phyloP scores from a whole-genome alignment of 2,113 vertebrate genomes.

The Sturnus vulgaris region DNA sequence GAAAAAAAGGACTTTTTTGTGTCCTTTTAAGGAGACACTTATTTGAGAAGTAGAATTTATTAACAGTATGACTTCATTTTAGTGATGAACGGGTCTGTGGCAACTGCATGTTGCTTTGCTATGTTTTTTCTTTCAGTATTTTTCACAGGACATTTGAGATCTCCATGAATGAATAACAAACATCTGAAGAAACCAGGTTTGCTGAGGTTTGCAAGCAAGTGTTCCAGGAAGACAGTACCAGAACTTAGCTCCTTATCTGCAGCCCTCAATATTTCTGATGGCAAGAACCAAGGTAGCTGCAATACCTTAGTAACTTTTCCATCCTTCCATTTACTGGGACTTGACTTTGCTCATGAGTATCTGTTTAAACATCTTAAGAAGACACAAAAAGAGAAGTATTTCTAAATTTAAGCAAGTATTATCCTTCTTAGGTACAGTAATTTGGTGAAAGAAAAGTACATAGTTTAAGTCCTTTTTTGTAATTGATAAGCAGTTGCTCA shows the following conservation, averaged over 20 bases:
- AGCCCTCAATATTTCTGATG: background rate
- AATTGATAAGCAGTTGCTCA: background rate
- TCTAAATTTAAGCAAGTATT: background rate
- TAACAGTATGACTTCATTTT: background rate
- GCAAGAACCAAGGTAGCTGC: background rate
- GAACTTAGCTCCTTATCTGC: background rate
- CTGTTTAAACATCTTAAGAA: background rate
- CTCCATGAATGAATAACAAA: background rate
- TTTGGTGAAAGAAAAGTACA: background rate
- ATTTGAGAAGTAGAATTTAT: background rate
- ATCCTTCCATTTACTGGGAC: background rate
- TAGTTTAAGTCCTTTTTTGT: background rate
- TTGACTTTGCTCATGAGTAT: background rate
- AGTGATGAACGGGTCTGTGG: background rate
- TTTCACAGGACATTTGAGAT: background rate
- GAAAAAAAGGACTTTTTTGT: background rate
- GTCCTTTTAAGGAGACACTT: background rate
- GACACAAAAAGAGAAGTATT: background rate
- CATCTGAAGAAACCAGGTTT: background rate
- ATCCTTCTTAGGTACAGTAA: background rate
- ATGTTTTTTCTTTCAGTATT: background rate
- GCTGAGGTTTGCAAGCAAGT: background rate
- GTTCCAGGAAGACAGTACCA: background rate
- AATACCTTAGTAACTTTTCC: background rate
- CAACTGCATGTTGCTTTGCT: background rate